These are phyloP conservation scores for Columba livia DNA, from an alignment of 2,113 vertebrate genomes.

Conservation along the genomic window DNA sequence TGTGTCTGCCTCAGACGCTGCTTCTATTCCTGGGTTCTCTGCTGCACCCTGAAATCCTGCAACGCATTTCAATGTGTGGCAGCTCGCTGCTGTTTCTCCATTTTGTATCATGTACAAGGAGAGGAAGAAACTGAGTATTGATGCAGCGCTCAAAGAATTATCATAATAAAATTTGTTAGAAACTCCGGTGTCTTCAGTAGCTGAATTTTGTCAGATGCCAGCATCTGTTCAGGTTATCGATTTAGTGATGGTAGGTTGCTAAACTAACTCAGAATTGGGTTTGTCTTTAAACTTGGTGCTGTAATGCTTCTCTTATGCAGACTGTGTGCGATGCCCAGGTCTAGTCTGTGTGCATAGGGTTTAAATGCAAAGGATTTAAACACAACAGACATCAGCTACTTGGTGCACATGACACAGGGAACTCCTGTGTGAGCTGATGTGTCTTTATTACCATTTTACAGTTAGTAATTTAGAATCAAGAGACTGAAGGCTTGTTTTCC, in stretches of 20 bases:
- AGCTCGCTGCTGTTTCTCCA: not conserved
- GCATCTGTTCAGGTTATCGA: not conserved
- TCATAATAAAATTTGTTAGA: not conserved
- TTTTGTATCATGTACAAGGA: not conserved
- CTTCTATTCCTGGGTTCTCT: conserved; percentile 19
- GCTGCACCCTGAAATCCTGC: not conserved
- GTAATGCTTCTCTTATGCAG: rapidly evolving
- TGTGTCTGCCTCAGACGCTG: not conserved
- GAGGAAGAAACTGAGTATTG: not conserved
- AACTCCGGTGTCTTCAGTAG: not conserved
- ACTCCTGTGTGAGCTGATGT: not conserved
- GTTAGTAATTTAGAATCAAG: not conserved
- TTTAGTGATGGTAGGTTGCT: not conserved
- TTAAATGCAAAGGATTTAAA: not conserved
- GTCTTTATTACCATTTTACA: not conserved
- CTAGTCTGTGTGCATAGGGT: not conserved
- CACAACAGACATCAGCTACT: not conserved
- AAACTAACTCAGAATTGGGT: not conserved
- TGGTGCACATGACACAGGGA: not conserved
- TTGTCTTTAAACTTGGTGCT: not conserved
- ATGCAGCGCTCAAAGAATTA: not conserved
- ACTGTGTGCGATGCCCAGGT: not conserved
- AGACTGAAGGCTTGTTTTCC: not conserved
- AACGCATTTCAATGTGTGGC: not conserved
- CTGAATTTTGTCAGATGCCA: not conserved